Conservation (phyloP, 2,888 invertebrate species). For the Noctua janthe region DNA sequence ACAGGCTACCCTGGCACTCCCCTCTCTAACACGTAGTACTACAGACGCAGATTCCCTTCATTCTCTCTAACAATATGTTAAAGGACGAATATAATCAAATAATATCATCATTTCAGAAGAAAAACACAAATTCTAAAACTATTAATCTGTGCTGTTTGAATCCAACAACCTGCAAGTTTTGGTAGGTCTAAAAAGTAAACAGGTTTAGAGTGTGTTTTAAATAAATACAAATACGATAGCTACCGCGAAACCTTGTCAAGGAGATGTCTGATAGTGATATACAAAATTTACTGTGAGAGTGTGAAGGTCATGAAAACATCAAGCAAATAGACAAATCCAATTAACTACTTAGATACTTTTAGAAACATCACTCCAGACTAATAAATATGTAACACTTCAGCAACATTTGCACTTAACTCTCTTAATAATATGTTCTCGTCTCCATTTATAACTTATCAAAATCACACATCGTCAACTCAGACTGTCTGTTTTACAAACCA, state of each 20-base stretch:
- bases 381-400: not conserved
- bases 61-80: not conserved
- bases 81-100: not conserved
- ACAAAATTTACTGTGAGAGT: not conserved
- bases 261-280: not conserved
- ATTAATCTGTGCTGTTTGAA: not conserved
- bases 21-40: not conserved
- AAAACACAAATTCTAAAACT: not conserved
- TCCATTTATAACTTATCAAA: not conserved
- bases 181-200: not conserved
- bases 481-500: not conserved
- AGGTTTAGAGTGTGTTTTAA: not conserved
- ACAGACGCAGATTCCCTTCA: not conserved
- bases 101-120: not conserved
- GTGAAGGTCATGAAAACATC: not conserved
- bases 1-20: too few species aligned
- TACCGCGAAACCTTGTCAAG: not conserved
- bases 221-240: not conserved
- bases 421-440: not conserved
- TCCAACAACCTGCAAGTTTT: not conserved
- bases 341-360: too few species aligned
- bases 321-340: too few species aligned
- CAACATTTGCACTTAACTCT: not conserved
- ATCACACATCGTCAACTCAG: not conserved
- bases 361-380: too few species aligned